Evolutionary conservation across 2,797 vertebrate species (phyloP).

Genomic region (Pseudocheirus occidentalis): DNA sequence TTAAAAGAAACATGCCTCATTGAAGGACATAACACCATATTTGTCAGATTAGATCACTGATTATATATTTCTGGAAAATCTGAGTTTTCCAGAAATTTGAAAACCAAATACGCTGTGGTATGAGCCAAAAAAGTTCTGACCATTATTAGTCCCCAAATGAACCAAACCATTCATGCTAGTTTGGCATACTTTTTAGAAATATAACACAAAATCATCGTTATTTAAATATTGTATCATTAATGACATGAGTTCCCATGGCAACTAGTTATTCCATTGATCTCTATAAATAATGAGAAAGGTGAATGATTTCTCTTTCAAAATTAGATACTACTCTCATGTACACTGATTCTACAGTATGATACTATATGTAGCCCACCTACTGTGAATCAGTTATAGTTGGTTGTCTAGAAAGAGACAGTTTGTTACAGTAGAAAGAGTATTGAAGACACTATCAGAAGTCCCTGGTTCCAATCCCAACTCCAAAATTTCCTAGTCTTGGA

Average conservation of each 20-base stretch:
- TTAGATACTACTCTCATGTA: neutral
- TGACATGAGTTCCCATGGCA: neutral
- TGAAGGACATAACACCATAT: neutral
- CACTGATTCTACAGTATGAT: neutral
- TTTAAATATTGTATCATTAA: neutral
- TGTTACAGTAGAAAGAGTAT: neutral
- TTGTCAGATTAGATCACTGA: neutral
- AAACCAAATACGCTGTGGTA: neutral
- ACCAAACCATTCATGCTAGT: neutral
- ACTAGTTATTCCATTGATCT: neutral
- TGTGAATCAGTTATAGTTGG: neutral
- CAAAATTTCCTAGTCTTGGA: neutral
- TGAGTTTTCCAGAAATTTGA: neutral
- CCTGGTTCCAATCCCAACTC: neutral
- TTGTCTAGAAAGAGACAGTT: neutral
- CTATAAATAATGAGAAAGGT: neutral
- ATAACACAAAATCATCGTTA: neutral
- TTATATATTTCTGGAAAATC: slow-evolving; percentile 24
- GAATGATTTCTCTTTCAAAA: neutral
- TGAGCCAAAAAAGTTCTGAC: slow-evolving; percentile 4
- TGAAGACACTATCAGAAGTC: neutral
- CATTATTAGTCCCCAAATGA: neutral
- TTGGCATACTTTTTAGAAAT: neutral
- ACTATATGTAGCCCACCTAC: neutral
- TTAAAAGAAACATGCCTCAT: slow-evolving; percentile 18